Percentiles rank a stretch among this genome's conserved stretches.
Conservation (phyloP, 2,888 invertebrate species). For the Aromia moschata region DNA sequence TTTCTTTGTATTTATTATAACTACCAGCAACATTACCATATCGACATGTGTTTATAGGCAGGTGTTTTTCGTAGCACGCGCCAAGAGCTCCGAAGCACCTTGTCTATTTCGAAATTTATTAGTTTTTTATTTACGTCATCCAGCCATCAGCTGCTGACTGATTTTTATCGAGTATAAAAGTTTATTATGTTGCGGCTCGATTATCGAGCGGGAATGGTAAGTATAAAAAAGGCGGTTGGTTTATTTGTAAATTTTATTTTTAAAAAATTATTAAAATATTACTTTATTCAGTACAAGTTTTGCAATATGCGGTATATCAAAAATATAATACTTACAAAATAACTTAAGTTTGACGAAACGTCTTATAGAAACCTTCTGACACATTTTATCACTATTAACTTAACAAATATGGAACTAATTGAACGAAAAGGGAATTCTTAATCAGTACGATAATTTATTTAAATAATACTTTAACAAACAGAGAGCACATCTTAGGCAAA, state of each 20-base stretch:
- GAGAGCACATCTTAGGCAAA: constrained; percentile 34
- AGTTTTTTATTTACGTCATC: constrained; percentile 42
- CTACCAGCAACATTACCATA: constrained; percentile 53
- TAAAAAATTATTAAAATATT: constrained; percentile 27
- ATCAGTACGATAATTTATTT: constrained; percentile 37
- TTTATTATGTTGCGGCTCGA: constrained; percentile 1
- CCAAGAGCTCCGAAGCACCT: constrained; percentile 53
- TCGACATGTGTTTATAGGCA: constrained; percentile 54
- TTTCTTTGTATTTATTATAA: constrained; percentile 27
- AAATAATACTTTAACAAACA: constrained; percentile 28
- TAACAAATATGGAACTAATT: constrained; percentile 26
- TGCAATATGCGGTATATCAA: constrained; percentile 39
- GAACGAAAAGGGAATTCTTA: constrained; percentile 21
- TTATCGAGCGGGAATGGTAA: constrained; percentile 15
- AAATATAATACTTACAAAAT: constrained; percentile 42
- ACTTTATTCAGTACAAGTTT: constrained; percentile 35
- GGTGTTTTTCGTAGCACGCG: constrained; percentile 51
- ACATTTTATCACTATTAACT: constrained; percentile 31
- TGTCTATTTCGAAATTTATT: constrained; percentile 53
- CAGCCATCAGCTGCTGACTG: constrained; percentile 30
- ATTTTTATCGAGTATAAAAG: constrained; percentile 12
- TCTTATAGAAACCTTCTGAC: constrained; percentile 15
- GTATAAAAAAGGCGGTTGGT: constrained; percentile 27
- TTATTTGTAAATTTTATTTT: constrained; percentile 21
- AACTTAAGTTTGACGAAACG: constrained; percentile 26